phyloP scores from a whole-genome alignment of 2,113 vertebrate genomes.

The Pyxicephalus adspersus region DNA sequence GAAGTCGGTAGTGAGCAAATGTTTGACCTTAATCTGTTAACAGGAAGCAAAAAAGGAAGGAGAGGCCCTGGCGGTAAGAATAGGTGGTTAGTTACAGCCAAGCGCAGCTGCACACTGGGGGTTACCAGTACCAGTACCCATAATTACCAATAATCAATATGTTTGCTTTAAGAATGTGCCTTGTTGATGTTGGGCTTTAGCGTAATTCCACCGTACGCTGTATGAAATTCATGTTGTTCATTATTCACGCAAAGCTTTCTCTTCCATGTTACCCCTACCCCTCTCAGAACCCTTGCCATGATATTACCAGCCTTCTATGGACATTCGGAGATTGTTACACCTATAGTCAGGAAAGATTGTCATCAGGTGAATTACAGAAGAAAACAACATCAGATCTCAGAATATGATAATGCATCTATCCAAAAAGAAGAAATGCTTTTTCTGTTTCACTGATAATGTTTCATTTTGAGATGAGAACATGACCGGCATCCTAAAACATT shows the following conservation, averaged over 20 bases:
- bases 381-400: constrained; percentile 2
- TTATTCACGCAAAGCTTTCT: constrained; percentile 32
- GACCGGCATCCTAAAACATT: not conserved
- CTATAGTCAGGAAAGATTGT: constrained; percentile 9
- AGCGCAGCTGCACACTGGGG: too few species aligned
- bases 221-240: constrained; percentile 22
- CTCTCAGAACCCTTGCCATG: constrained; percentile 22
- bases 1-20: too few species aligned
- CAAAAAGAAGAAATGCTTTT: not conserved
- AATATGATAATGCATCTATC: constrained; percentile 9
- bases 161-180: too few species aligned
- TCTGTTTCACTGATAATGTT: constrained; percentile 17
- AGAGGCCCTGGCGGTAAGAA: too few species aligned
- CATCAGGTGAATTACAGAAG: not conserved
- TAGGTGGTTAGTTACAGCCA: too few species aligned
- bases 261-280: constrained; percentile 18
- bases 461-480: not conserved
- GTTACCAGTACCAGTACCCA: too few species aligned
- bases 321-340: not conserved
- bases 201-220: too few species aligned
- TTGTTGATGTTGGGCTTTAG: too few species aligned
- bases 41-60: too few species aligned
- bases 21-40: too few species aligned
- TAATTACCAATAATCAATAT: too few species aligned
- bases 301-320: constrained; percentile 25